Conservation (phyloP, 2,888 invertebrate species). For the Acleris holmiana region DNA sequence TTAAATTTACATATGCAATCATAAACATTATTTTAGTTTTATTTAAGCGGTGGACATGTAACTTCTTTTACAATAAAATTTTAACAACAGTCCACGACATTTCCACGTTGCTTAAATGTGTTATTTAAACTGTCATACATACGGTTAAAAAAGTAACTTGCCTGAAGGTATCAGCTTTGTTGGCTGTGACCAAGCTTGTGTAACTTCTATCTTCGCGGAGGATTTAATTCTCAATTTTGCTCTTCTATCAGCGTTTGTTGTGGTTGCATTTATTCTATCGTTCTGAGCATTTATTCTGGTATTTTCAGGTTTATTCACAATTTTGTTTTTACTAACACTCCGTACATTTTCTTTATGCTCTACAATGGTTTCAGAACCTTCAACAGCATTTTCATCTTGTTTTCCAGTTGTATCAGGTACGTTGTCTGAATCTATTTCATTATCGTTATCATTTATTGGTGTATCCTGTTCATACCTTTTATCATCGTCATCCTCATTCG, state of each 20-base stretch:
- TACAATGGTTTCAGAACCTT: background rate
- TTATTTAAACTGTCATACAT: no score
- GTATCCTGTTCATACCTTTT: background rate
- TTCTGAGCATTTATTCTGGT: background rate
- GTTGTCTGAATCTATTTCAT: constrained; percentile 3
- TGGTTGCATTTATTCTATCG: no score
- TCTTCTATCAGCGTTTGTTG: no score
- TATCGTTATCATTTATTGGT: background rate
- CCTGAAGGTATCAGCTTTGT: background rate
- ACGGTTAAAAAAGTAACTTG: background rate
- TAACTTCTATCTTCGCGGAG: no score
- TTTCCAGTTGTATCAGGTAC: background rate
- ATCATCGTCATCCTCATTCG: background rate
- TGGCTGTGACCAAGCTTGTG: no score
- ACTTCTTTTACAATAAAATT: no score
- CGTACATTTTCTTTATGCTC: background rate
- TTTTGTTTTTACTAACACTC: background rate
- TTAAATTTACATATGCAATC: no score
- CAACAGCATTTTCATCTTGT: background rate
- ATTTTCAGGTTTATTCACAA: background rate
- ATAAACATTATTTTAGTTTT: no score
- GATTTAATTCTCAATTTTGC: background rate
- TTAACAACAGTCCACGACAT: no score
- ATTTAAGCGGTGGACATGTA: no score
- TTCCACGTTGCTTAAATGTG: no score